These are phyloP conservation scores for Stegodyphus mimosarum DNA, from an alignment of 1,140 invertebrate genomes.

Conservation along the genomic window DNA sequence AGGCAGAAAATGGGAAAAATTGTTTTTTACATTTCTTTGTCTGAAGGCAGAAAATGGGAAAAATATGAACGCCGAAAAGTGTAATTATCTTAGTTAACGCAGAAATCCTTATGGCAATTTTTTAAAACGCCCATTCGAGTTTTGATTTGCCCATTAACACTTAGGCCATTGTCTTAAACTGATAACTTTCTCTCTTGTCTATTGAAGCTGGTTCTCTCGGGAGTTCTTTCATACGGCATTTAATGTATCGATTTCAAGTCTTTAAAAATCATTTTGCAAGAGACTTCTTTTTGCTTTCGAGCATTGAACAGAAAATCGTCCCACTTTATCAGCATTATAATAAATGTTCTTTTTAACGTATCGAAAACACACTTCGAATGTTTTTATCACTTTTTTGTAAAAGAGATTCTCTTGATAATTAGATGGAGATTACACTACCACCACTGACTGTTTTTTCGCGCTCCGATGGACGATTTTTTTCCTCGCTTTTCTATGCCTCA, in stretches of 20 bases:
- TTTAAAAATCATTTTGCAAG: constrained; percentile 43
- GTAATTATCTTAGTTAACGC: constrained; percentile 11
- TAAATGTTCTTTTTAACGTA: constrained; percentile 20
- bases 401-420: constrained; percentile 11
- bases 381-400: constrained; percentile 13
- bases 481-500: constrained; percentile 5
- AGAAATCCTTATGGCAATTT: constrained; percentile 25
- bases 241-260: not conserved
- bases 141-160: constrained; percentile 18
- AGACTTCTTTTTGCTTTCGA: not conserved
- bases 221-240: constrained; percentile 2
- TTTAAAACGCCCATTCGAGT: not conserved
- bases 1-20: not conserved
- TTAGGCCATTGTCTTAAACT: constrained; percentile 21
- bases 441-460: constrained; percentile 1
- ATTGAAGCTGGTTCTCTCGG: not conserved
- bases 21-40: not conserved
- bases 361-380: constrained; percentile 3
- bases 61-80: not conserved
- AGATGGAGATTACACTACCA: constrained; percentile 1
- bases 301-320: constrained; percentile 2
- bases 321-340: constrained; percentile 5
- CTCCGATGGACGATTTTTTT: constrained; percentile 1
- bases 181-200: not conserved
- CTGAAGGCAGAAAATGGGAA: not conserved